These are phyloP conservation scores for Bungarus multicinctus DNA, from an alignment of 2,113 vertebrate genomes.

Conservation along the genomic window DNA sequence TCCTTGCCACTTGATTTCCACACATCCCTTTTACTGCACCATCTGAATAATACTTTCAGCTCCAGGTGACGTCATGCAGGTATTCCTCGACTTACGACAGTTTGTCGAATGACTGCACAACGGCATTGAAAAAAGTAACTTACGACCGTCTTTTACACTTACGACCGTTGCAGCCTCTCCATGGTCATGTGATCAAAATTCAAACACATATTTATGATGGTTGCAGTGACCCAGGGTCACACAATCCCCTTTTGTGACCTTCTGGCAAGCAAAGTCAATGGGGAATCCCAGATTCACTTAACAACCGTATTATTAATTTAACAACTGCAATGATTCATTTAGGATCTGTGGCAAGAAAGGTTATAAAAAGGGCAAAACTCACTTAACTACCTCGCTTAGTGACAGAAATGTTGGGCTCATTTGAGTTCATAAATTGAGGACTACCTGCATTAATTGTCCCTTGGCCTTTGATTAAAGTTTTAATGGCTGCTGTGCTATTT, in stretches of 20 bases:
- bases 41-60: not conserved
- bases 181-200: not conserved
- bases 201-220: not conserved
- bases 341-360: not conserved
- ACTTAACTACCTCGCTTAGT: not conserved
- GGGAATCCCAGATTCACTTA: no score
- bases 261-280: no score
- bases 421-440: not conserved
- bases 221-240: no score
- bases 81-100: not conserved
- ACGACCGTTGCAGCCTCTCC: no score
- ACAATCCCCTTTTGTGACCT: no score
- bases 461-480: not conserved
- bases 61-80: not conserved
- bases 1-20: not conserved
- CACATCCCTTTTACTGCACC: not conserved
- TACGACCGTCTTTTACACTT: no score
- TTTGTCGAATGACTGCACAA: not conserved
- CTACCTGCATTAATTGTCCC: not conserved
- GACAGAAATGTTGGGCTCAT: not conserved
- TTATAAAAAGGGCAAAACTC: not conserved
- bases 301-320: no score
- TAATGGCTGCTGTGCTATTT: not conserved
- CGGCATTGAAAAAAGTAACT: not conserved
- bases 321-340: no score